phyloP scores from a whole-genome alignment of 2,113 vertebrate species.

The Anguilla japonica region DNA sequence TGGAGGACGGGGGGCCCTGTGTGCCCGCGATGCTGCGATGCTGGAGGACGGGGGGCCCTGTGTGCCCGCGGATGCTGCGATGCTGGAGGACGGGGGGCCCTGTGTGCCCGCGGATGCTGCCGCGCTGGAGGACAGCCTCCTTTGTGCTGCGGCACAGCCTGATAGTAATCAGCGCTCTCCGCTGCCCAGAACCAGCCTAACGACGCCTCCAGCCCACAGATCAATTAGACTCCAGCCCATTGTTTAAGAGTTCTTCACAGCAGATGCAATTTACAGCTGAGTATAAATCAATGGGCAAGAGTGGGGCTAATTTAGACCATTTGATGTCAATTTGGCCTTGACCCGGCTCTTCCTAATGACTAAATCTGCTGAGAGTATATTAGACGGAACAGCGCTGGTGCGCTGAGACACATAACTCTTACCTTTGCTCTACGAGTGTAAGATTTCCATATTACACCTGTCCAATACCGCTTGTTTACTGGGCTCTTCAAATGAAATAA shows the following conservation, averaged over 20 bases:
- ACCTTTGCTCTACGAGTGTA: slow-evolving; percentile 16
- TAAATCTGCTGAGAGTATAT: slow-evolving; percentile 59
- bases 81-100: too few relatives aligned
- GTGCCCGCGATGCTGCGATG: too few relatives aligned
- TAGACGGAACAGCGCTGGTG: slow-evolving; percentile 52
- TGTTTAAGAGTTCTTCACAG: slow-evolving; percentile 39
- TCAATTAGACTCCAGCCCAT: slow-evolving; percentile 47
- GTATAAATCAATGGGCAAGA: slow-evolving; percentile 72
- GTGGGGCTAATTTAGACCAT: slow-evolving; percentile 74
- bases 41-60: too few relatives aligned
- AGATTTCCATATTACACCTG: slow-evolving; percentile 73
- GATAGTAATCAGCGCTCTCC: slow-evolving; percentile 7
- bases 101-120: too few relatives aligned
- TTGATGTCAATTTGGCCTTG: slow-evolving; percentile 74
- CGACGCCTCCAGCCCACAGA: slow-evolving; percentile 33
- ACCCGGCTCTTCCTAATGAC: slow-evolving; percentile 53
- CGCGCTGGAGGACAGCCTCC: neutral
- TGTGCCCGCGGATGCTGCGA: too few relatives aligned
- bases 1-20: too few relatives aligned
- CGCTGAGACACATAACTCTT: slow-evolving; percentile 56
- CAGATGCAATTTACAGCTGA: slow-evolving; percentile 67
- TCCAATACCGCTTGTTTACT: slow-evolving; percentile 70
- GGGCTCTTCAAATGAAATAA: slow-evolving; percentile 71
- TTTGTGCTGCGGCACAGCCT: neutral
- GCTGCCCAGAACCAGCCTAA: neutral